phyloP scores from a whole-genome alignment of 2,797 vertebrate genomes.

The Buceros bicornis region DNA sequence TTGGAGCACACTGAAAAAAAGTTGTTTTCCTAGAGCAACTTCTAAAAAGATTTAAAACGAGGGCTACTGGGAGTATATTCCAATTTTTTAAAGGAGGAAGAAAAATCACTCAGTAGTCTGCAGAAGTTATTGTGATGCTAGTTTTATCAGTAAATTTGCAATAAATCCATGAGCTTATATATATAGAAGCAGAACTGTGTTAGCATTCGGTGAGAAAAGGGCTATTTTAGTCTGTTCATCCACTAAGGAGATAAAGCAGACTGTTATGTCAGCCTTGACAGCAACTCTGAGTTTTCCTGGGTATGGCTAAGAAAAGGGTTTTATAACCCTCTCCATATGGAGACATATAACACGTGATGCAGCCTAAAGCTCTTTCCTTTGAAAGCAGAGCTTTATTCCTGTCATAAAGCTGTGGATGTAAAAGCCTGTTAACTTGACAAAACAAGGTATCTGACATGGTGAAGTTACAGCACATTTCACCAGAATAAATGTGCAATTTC shows the following conservation, averaged over 20 bases:
- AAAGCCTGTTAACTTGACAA: background rate
- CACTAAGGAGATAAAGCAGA: constrained; percentile 37
- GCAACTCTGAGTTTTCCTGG: constrained; percentile 23
- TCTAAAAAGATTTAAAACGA: background rate
- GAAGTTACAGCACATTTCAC: background rate
- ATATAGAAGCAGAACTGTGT: background rate
- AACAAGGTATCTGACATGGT: background rate
- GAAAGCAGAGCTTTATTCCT: constrained; percentile 51
- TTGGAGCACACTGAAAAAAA: background rate
- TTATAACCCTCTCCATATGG: constrained; percentile 49
- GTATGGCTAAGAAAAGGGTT: constrained; percentile 35
- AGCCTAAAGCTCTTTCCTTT: constrained; percentile 53
- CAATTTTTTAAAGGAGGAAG: background rate
- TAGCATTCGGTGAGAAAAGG: constrained; percentile 40
- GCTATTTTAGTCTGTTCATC: constrained; percentile 50
- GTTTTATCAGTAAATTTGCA: constrained; percentile 28
- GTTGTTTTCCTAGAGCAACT: background rate
- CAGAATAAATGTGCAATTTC: background rate
- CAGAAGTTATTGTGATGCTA: background rate
- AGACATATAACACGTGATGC: constrained; percentile 3
- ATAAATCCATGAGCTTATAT: background rate
- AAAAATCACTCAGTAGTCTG: background rate
- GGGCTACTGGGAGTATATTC: background rate
- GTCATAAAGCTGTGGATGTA: background rate
- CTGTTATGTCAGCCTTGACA: constrained; percentile 52